Base-by-base conservation (phyloP, 2,113 vertebrate genomes). In the Mastomys coucha region DNA sequence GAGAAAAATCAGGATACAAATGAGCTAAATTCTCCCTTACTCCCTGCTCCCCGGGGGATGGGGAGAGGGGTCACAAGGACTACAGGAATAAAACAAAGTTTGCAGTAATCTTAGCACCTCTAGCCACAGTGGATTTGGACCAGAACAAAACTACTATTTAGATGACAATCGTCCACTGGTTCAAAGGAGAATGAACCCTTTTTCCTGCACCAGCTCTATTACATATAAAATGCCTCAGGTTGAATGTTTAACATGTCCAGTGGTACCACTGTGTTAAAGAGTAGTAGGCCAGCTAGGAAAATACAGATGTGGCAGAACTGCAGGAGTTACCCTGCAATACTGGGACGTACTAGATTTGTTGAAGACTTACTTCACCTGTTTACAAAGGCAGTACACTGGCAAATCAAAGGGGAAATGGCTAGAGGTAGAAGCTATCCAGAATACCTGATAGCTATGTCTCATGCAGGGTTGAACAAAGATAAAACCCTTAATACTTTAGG, bases 1-100 rank as follows among this genome's bases (percentile, higher is more conserved):
- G 65, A 92, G 91, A 80, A 96, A 82, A 88, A 5, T 0, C 70
- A 91, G 60, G 88, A 89, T 73, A 75, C 88, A 91, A 96, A 88
- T 45, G 42, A 88, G 53, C 39, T 31, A 31, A 67, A 65, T 94
- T 60, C 88, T 73, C 28, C 28, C 31, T 85, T 78, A 45, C 39
- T 91, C 31, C 31, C 65, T 53, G 45, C 33, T 67, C n/a, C 14
- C 14, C 24, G 33, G 39, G 76, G 60, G 90, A 0, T 53, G 51
- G 51, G 51, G 51, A 11, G 51, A 5, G 16, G 56, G 16, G 56
- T 19, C n/a, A 78, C 76, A 86, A 58, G 88, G 31, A 75, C 12
- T 7, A 19, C 2, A 24, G 14, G 9, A 81, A 42, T 8, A 82
- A 73, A 87, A 67, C 45, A 76, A 67, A 89, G 26, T 33, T 90